Conservation (phyloP, 2,888 invertebrate genomes). For the Adelphocoris suturalis region DNA sequence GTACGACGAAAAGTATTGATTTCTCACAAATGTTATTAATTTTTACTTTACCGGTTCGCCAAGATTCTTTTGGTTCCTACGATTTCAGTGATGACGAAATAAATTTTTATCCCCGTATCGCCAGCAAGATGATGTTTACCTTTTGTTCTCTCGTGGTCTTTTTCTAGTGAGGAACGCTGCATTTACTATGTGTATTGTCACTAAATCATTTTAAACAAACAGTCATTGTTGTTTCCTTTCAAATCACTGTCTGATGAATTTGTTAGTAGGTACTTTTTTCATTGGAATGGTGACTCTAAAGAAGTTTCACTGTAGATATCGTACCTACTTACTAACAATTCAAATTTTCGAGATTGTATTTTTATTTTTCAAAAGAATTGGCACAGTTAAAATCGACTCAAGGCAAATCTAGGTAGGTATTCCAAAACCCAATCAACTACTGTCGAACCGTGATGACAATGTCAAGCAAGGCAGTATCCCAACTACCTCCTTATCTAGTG, state of each 20-base stretch:
- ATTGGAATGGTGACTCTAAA: too few relatives aligned
- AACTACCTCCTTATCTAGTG: too few relatives aligned
- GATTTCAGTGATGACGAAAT: not conserved
- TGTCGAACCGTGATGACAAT: too few relatives aligned
- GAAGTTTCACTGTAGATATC: too few relatives aligned
- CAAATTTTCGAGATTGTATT: too few relatives aligned
- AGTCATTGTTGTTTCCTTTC: slow-evolving; percentile 14
- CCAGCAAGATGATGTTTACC: not conserved
- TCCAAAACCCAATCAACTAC: too few relatives aligned
- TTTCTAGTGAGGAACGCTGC: slow-evolving; percentile 36
- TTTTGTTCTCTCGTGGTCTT: slow-evolving; percentile 5
- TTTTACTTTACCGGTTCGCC: not conserved
- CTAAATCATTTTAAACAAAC: slow-evolving; percentile 46
- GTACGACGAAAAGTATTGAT: slow-evolving; percentile 26
- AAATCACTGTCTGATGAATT: not conserved
- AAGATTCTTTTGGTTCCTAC: slow-evolving; percentile 2
- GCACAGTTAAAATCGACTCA: too few relatives aligned
- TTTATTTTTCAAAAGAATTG: too few relatives aligned
- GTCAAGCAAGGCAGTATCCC: too few relatives aligned
- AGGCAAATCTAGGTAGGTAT: too few relatives aligned
- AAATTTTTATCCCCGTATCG: not conserved
- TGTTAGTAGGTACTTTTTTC: too few relatives aligned
- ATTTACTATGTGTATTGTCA: slow-evolving; percentile 61
- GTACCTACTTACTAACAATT: too few relatives aligned
- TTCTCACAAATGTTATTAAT: slow-evolving; percentile 12